Evolutionary conservation across 2,888 invertebrate species (phyloP), one percentile per base, ranked within the genome.

Genomic region (Drosophila affinis): DNA sequence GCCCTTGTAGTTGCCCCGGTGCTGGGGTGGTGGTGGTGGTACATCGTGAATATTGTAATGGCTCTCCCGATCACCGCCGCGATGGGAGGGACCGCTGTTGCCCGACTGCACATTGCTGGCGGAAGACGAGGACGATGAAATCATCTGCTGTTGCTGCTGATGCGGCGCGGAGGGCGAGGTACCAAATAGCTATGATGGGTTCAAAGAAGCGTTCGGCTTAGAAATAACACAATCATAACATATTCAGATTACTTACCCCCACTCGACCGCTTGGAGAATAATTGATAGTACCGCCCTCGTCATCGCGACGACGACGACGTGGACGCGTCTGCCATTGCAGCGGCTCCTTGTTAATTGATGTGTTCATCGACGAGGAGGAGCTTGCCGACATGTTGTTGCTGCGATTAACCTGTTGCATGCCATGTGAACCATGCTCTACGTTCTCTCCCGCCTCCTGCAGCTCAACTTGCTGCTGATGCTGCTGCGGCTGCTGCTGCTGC

Each of bases 241-340:
- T 44, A 29, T 45, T 44, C 17, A 39, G 14, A 27, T 45, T 14
- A 69, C 87, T 88, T 69, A 88, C 88, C 64, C 83, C 86, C 44
- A 89, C 77, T 58, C 90, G 87, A 54, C 88, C 84, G 18, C 78
- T 77, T 24, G 86, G 91, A 47, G 91, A 89, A 62, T 92, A 92
- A 62, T 91, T 91, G 39, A 89, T 76, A 44, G 77, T 81, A 18
- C 78, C 75, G 62, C 86, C 84, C 9, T 91, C 91, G 2, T 91
- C 91, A 59, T 91, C 91, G 21, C 91, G 90, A 46, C 91, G 89
- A 57, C 91, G 90, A 53, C 91, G 88, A 70, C 88, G 90, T 54
- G 81, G 81, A 17, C 91, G 87, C 17, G 89, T 60, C 48, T 87
- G 88, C 91, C 91, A 91, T 59, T 90, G 89, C 53, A 88, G 73